Base-by-base conservation (phyloP, 2,888 invertebrate genomes). In the Amphipyra berbera region DNA sequence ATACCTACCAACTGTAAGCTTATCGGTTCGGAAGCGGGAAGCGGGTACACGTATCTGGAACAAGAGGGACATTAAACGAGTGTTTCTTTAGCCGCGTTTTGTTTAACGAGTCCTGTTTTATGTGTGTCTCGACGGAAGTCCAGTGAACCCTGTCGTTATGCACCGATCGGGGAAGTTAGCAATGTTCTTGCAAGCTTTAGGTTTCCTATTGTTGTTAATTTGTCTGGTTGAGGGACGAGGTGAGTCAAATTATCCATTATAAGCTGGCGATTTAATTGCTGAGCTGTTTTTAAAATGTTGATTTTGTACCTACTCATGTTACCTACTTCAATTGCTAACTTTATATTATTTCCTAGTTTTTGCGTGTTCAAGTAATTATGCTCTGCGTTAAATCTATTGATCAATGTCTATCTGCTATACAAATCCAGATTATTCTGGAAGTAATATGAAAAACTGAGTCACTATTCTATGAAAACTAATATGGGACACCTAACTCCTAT, bases 21-120 rank as follows among this genome's bases (percentile, higher is more conserved):
- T 93, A 92, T 92, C 91, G 86, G 60, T 70, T 84, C 86, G 90
- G 90, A 79, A 85, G 76, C 78, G 68, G 77, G 78, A 74, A 85
- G 76, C 78, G 68, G 77, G 78, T 72, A 65, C 74, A 60, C 61
- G 74, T 88, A 90, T 87, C 86, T 88, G 82, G 89, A 86, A 78
- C 90, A 84, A 81, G 70, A 72, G 78, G 77, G 79, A 82, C 82
- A 72, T 77, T 86, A 82, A 80, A 84, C 76, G 73, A 82, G 79
- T 81, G 81, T 83, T 84, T 81, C 81, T 84, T 81, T 82, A 83
- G 82, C 76, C 79, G 78, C 76, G 80, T 72, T 78, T 78, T 76
- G 79, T 83, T 85, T 87, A 82, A 87, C 84, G 84, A 87, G 83
- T 58, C 67, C 61, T 75, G 78, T 79, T 87, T 84, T 76, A 83